Evolutionary conservation across 1,140 invertebrate species (phyloP).

Genomic region (Pseudobourletiella spinata): DNA sequence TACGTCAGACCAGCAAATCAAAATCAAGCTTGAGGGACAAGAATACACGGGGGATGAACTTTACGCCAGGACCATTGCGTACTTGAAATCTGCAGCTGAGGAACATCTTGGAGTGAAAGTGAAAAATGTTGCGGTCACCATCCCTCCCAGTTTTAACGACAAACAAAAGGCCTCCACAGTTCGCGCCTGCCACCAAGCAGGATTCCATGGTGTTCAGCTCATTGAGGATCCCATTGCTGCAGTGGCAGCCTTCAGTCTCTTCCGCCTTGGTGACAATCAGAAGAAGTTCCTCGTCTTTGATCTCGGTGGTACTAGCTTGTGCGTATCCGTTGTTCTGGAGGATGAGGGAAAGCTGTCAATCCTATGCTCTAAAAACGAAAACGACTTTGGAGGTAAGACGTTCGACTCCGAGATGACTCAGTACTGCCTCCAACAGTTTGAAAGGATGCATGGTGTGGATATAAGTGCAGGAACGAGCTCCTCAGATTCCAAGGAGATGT

Average conservation of each 20-base stretch:
- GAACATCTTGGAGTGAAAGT: conserved; percentile 39
- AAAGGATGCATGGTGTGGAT: conserved; percentile 40
- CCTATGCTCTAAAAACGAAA: conserved; percentile 53
- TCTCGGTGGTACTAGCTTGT: conserved; percentile 40
- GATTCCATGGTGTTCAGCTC: conserved; percentile 84
- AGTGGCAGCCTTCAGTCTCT: conserved; percentile 42
- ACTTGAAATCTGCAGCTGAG: conserved; percentile 43
- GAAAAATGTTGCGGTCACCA: conserved; percentile 41
- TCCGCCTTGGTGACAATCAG: conserved; percentile 24
- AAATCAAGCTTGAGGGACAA: conserved; percentile 43
- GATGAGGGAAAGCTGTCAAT: conserved; percentile 50
- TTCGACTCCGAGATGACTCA: conserved; percentile 55
- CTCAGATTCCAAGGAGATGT: too few species aligned
- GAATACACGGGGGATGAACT: conserved; percentile 46
- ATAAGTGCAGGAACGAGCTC: neutral
- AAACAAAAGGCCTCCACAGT: conserved; percentile 38
- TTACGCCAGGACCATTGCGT: conserved; percentile 45
- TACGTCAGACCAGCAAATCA: conserved; percentile 40
- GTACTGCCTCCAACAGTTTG: conserved; percentile 54
- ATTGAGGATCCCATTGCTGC: conserved; percentile 44
- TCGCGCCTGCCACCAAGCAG: conserved; percentile 52
- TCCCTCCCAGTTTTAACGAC: conserved; percentile 36
- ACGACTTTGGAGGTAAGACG: conserved; percentile 48
- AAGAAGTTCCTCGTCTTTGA: conserved; percentile 36
- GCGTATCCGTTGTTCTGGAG: conserved; percentile 30